phyloP scores from a whole-genome alignment of 1,140 invertebrate species.

The Drosophila ficusphila region DNA sequence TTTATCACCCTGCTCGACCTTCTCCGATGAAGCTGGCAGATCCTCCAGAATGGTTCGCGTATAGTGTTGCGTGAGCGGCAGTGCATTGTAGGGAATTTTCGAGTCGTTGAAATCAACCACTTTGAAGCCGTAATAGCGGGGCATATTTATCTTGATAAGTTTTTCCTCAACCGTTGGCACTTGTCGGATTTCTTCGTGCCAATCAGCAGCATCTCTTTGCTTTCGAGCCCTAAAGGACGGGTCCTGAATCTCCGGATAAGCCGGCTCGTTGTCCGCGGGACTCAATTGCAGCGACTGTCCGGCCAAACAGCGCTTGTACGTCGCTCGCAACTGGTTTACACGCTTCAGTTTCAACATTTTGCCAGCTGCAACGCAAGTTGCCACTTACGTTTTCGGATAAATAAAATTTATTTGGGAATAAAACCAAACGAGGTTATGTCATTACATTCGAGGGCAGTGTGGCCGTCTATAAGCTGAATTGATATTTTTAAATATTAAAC shows the following conservation, averaged over 20 bases:
- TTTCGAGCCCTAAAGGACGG: slow-evolving; percentile 83
- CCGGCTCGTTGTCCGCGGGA: slow-evolving; percentile 70
- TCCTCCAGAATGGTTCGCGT: slow-evolving; percentile 89
- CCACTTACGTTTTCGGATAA: slow-evolving; percentile 2
- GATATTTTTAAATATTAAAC: too few relatives aligned
- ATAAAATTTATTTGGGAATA: background rate
- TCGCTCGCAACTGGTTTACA: slow-evolving; percentile 16
- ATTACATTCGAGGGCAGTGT: background rate
- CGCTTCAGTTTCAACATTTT: slow-evolving; percentile 15
- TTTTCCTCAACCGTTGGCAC: slow-evolving; percentile 92
- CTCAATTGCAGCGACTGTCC: slow-evolving; percentile 23
- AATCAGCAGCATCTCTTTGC: slow-evolving; percentile 82
- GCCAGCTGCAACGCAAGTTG: background rate
- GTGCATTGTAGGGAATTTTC: slow-evolving; percentile 87
- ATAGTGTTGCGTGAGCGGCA: slow-evolving; percentile 88
- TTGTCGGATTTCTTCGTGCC: slow-evolving; percentile 87
- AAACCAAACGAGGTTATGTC: slow-evolving; percentile 9
- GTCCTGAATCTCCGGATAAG: slow-evolving; percentile 88
- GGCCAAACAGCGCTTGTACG: slow-evolving; percentile 13
- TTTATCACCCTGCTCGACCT: slow-evolving; percentile 77
- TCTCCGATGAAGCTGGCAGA: slow-evolving; percentile 53
- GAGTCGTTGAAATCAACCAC: slow-evolving; percentile 87
- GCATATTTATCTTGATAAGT: slow-evolving; percentile 91
- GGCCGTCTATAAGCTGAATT: background rate
- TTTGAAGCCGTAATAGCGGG: slow-evolving; percentile 91